phyloP scores from a whole-genome alignment of 1,140 invertebrate genomes.

The Hormaphis cornu region DNA sequence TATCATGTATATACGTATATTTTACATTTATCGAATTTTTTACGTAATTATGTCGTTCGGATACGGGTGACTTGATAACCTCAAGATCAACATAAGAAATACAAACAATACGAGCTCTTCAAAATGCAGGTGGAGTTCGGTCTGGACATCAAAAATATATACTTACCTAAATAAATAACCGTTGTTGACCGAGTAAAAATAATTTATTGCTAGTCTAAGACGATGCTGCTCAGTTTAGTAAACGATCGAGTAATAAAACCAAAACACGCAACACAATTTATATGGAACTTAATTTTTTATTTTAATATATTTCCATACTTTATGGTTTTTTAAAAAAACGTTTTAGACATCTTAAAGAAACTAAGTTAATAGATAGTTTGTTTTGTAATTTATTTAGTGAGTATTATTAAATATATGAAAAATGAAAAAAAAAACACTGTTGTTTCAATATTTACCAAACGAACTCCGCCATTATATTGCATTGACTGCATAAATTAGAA shows the following conservation, averaged over 20 bases:
- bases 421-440: background rate
- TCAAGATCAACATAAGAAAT: background rate
- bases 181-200: background rate
- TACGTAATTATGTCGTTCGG: background rate
- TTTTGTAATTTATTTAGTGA: background rate
- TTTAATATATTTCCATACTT: background rate
- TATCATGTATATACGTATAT: background rate
- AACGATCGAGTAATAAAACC: background rate
- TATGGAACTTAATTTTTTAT: background rate
- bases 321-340: background rate
- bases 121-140: constrained; percentile 30
- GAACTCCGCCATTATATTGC: constrained; percentile 5
- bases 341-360: constrained; percentile 13
- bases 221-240: background rate
- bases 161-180: background rate
- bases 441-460: background rate
- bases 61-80: background rate
- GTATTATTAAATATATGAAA: background rate
- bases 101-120: background rate
- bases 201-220: background rate
- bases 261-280: constrained; percentile 18
- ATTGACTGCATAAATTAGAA: background rate
- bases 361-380: background rate
- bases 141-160: background rate
- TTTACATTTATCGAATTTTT: background rate